phyloP scores from a whole-genome alignment of 2,113 vertebrate genomes.

The Syngnathus typhle region DNA sequence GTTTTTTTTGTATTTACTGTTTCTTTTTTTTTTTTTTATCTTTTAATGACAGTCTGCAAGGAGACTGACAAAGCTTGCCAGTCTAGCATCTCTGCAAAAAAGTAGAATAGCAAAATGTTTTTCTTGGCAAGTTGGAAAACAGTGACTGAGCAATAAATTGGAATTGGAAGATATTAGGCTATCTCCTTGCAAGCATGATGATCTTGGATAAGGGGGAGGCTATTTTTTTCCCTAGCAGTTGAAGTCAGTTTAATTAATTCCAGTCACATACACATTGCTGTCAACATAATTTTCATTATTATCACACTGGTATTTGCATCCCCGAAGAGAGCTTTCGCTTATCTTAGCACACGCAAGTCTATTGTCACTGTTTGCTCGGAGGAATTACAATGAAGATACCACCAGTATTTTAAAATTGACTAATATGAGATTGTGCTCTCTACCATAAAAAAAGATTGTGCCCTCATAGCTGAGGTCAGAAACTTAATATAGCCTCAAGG shows the following conservation, averaged over 20 bases:
- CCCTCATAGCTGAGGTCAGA: background rate
- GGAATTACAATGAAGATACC: conserved; percentile 1
- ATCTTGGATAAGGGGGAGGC: conserved; percentile 29
- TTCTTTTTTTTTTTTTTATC: background rate
- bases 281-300: conserved; percentile 31
- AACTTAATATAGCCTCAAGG: background rate
- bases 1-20: background rate
- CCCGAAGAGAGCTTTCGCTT: conserved; percentile 8
- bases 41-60: background rate
- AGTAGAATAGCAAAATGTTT: background rate
- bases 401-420: background rate
- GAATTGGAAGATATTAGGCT: conserved; percentile 21
- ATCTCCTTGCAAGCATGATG: conserved; percentile 21
- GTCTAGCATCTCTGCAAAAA: background rate
- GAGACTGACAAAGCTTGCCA: conserved; percentile 7
- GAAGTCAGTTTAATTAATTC: conserved; percentile 46
- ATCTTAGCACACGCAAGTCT: background rate
- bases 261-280: conserved; percentile 29
- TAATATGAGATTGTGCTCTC: background rate
- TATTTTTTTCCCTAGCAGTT: conserved; percentile 33
- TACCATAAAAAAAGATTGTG: background rate
- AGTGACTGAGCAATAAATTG: conserved; percentile 8
- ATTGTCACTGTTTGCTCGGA: background rate
- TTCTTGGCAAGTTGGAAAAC: conserved; percentile 15
- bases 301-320: conserved; percentile 30